phyloP scores from a whole-genome alignment of 2,888 invertebrate genomes.

The Acholoe squamosa region DNA sequence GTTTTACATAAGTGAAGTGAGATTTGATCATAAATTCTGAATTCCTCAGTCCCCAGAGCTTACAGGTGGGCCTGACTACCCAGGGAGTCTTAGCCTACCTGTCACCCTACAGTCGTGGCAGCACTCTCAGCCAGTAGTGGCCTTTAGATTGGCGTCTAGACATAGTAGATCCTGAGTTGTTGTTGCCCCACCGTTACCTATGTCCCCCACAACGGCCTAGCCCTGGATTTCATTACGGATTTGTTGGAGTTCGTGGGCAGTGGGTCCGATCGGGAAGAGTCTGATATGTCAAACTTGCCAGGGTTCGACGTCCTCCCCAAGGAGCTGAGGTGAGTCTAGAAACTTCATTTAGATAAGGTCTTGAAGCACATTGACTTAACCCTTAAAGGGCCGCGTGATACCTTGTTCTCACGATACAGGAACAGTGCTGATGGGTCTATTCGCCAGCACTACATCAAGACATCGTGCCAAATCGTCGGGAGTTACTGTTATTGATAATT shows the following conservation, averaged over 20 bases:
- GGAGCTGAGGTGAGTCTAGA: constrained; percentile 42
- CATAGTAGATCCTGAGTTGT: neutral
- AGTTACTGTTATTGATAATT: too few species aligned
- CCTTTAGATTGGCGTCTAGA: neutral
- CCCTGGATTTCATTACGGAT: constrained; percentile 61
- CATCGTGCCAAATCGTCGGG: too few species aligned
- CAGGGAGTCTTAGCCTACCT: neutral
- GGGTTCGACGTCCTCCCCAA: constrained; percentile 47
- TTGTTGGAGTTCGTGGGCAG: constrained; percentile 49
- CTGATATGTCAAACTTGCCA: constrained; percentile 37
- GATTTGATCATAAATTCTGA: neutral
- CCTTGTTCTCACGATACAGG: too few species aligned
- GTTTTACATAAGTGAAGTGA: too few species aligned
- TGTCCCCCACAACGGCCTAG: constrained; percentile 42
- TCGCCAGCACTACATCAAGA: too few species aligned
- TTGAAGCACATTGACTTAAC: too few species aligned
- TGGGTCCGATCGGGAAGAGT: neutral
- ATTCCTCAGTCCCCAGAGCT: neutral
- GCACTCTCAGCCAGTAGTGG: neutral
- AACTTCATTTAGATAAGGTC: neutral
- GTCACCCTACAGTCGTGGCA: neutral
- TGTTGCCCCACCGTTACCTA: neutral
- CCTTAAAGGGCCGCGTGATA: too few species aligned
- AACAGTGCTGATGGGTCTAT: too few species aligned
- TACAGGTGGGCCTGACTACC: neutral